Percentiles rank a stretch among this genome's conserved stretches.
Evolutionary conservation across 2,797 vertebrate species (phyloP).

Genomic region (Streptopelia turtur): DNA sequence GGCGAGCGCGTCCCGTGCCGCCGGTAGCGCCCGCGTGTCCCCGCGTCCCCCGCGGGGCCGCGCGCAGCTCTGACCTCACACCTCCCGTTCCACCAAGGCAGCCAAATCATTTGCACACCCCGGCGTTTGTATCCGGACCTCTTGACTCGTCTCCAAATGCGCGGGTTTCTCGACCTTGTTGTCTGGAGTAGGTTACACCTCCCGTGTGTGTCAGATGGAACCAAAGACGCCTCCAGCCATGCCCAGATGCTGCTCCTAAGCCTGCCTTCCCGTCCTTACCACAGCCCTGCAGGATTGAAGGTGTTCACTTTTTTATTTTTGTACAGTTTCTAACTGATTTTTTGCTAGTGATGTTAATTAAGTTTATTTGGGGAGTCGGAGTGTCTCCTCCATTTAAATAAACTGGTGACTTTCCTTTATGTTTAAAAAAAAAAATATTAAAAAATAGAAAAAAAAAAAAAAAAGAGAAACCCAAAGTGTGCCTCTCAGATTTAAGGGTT

Average conservation of each 20-base stretch:
- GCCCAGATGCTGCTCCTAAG: constrained; percentile 97
- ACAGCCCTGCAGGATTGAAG: constrained; percentile 91
- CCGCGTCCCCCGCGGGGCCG: background rate
- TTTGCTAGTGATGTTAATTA: constrained; percentile 91
- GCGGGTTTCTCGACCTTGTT: constrained; percentile 76
- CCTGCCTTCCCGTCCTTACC: constrained; percentile 98
- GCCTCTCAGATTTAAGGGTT: constrained; percentile 99
- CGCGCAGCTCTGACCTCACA: background rate
- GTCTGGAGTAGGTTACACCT: constrained; percentile 89
- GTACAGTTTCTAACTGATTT: constrained; percentile 90
- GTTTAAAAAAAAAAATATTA: constrained; percentile 79
- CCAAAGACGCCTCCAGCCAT: constrained; percentile 99
- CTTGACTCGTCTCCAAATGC: constrained; percentile 72
- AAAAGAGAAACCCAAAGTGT: constrained; percentile 90
- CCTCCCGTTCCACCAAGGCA: background rate
- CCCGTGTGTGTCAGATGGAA: constrained; percentile 91
- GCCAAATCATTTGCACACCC: constrained; percentile 55
- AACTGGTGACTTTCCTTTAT: constrained; percentile 87
- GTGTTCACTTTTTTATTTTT: constrained; percentile 89
- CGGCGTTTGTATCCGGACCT: constrained; percentile 72
- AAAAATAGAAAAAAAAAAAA: constrained; percentile 75
- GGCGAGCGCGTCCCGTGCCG: no score
- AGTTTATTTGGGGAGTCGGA: constrained; percentile 87
- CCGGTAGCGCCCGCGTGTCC: no score
- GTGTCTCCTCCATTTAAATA: constrained; percentile 78